A percentile compares a stretch with the other conserved stretches of the same genome.
Evolutionary conservation across 2,888 invertebrate species (phyloP).

Genomic region (Cosmopolites sordidus): DNA sequence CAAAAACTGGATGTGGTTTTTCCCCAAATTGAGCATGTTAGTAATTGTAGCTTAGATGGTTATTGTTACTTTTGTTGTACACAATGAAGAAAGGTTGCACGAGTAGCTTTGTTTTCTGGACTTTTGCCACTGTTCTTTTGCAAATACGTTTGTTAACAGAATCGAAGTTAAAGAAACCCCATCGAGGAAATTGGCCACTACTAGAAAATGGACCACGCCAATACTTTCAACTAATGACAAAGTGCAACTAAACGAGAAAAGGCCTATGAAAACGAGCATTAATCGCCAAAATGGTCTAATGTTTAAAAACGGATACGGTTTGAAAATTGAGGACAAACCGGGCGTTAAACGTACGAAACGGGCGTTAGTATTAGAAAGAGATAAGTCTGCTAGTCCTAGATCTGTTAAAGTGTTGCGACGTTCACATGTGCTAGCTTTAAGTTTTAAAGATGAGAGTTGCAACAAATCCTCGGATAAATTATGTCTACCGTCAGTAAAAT

Average conservation of each 20-base stretch:
- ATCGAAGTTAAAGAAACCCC: constrained; percentile 37
- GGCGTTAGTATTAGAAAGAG: constrained; percentile 42
- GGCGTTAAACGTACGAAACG: constrained; percentile 43
- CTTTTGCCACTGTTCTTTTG: constrained; percentile 1
- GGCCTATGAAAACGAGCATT: constrained; percentile 8
- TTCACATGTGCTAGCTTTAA: constrained; percentile 32
- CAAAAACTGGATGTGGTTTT: constrained; percentile 16
- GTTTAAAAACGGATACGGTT: constrained; percentile 16
- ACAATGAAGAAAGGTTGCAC: constrained; percentile 7
- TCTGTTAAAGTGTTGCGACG: constrained; percentile 45
- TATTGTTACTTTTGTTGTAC: background rate
- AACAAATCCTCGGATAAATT: constrained; percentile 32
- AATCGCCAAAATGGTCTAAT: constrained; percentile 12
- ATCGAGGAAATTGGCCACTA: constrained; percentile 26
- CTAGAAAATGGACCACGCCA: constrained; percentile 28
- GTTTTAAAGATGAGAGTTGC: constrained; percentile 29
- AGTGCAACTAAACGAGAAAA: constrained; percentile 22
- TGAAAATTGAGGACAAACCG: constrained; percentile 30
- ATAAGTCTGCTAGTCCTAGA: constrained; percentile 39
- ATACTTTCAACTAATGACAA: constrained; percentile 26
- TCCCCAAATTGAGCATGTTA: constrained; percentile 10
- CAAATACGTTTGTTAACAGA: constrained; percentile 40
- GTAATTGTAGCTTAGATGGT: constrained; percentile 13
- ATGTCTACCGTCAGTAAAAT: constrained; percentile 35
- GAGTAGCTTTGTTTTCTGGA: constrained; percentile 10